Base-by-base conservation (phyloP, 2,888 invertebrate genomes). In the Drosophila cracens region DNA sequence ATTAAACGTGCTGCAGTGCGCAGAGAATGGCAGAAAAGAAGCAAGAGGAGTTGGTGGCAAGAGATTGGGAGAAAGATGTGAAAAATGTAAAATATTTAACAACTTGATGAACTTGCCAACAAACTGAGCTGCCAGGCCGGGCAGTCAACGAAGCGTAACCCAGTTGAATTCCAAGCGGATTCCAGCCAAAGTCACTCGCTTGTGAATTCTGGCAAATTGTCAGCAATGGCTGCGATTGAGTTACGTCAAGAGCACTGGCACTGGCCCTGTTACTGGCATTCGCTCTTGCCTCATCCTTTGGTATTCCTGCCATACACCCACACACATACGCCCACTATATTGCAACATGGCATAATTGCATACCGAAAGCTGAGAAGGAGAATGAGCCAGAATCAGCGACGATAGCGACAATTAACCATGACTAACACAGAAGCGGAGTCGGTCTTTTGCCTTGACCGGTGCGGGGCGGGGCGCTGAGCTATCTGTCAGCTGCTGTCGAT, bases 341-440 rank as follows among this genome's bases (percentile, higher is more conserved):
- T 75, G 77, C 70, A 65, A 82, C 86, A 72, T 74, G 82, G 53
- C 74, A 81, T 87, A 87, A 89, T 86, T 83, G 89, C 76, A 61
- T 58, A 52, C 43, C 65, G 21, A 63, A 27, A 27, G 31, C 18
- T 25, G 29, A 46, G 67, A 25, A 54, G 38, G 51, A 57, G 36
- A 48, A 16, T 38, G 11, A 18, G 34, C n/a, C 21, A 29, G 40
- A 62, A 49, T 43, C 52, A 27, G 66, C 85, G 82, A 68, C 89
- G 90, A 87, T 87, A 89, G 87, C 74, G 78, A 90, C 87, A 90
- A 90, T 89, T 89, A 87, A 87, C 79, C 87, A 79, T 75, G 79
- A 76, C 87, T 87, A 90, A 90, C 84, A 71, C 60, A 58, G 74
- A 49, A 72, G 83, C 67, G 85, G 59, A 69, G 58, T 66, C 51